phyloP scores from a whole-genome alignment of 2,888 invertebrate species.

The Lordiphosa fenestrarum region DNA sequence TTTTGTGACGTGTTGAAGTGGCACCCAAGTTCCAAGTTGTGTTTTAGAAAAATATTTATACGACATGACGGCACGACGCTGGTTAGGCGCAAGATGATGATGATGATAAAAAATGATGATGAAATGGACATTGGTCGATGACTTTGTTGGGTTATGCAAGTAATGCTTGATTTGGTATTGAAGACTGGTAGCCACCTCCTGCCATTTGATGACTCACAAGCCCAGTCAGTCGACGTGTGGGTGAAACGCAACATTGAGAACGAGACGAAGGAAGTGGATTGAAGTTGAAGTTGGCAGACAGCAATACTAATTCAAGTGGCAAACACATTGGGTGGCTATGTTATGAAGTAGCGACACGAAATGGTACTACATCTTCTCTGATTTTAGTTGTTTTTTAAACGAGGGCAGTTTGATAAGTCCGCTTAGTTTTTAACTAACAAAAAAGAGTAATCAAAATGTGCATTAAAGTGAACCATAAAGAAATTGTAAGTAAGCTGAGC shows the following conservation, averaged over 20 bases:
- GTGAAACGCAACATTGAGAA: conserved; percentile 10
- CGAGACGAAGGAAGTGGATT: not conserved
- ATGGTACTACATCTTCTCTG: not conserved
- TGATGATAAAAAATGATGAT: not conserved
- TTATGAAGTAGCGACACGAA: conserved; percentile 5
- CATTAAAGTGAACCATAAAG: no score
- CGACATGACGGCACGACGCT: conserved; percentile 42
- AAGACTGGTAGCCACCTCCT: conserved; percentile 71
- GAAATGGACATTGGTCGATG: conserved; percentile 57
- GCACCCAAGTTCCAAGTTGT: conserved; percentile 40
- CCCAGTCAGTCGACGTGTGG: conserved; percentile 18
- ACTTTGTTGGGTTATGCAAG: conserved; percentile 71
- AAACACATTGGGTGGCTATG: conserved; percentile 44
- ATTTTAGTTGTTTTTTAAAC: no score
- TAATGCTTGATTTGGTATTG: conserved; percentile 75
- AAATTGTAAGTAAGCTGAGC: no score
- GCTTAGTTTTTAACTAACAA: no score
- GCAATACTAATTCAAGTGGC: conserved; percentile 55
- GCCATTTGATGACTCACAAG: conserved; percentile 59
- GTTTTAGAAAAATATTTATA: conserved; percentile 69
- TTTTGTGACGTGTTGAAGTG: conserved; percentile 58
- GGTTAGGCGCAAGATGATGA: conserved; percentile 33
- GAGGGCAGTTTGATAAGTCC: no score
- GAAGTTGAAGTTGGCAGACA: conserved; percentile 20
- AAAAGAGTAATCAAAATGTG: no score